Conservation (phyloP, 2,888 invertebrate genomes). For the Ichneumoninae sp. region DNA sequence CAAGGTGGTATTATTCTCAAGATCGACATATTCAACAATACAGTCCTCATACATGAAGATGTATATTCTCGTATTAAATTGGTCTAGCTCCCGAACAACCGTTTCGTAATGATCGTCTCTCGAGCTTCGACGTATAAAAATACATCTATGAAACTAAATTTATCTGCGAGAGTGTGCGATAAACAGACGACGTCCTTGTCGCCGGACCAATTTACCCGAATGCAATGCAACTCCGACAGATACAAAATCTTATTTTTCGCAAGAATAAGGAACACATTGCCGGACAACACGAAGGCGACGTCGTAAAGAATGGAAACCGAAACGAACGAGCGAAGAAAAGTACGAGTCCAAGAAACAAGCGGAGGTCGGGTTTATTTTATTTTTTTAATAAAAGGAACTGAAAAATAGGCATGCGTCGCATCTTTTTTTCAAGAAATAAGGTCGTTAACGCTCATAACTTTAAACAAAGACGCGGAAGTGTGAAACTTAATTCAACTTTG, state of each 20-base stretch:
- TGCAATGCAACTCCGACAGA: not conserved
- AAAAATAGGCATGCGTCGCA: slow-evolving; percentile 3
- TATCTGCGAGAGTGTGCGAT: not conserved
- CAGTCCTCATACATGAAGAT: not conserved
- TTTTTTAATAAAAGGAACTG: not conserved
- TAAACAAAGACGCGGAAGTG: not conserved
- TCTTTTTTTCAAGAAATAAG: not conserved
- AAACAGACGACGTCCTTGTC: not conserved
- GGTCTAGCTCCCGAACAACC: not conserved
- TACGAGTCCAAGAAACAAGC: slow-evolving; percentile 8
- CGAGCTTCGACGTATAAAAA: not conserved
- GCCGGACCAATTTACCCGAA: slow-evolving; percentile 28
- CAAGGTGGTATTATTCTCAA: too few species aligned
- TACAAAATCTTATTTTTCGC: slow-evolving; percentile 40
- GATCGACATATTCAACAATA: too few species aligned
- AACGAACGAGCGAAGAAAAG: not conserved
- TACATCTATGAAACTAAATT: not conserved
- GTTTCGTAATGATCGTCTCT: not conserved
- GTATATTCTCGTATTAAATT: not conserved
- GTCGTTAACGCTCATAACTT: not conserved
- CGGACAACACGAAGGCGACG: not conserved
- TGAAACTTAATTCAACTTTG: not conserved
- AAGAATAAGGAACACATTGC: slow-evolving; percentile 19
- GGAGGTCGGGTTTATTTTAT: not conserved
- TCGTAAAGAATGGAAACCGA: slow-evolving; percentile 21